Evolutionary conservation across 2,113 vertebrate genomes (phyloP).

Genomic region (Aegypius monachus): DNA sequence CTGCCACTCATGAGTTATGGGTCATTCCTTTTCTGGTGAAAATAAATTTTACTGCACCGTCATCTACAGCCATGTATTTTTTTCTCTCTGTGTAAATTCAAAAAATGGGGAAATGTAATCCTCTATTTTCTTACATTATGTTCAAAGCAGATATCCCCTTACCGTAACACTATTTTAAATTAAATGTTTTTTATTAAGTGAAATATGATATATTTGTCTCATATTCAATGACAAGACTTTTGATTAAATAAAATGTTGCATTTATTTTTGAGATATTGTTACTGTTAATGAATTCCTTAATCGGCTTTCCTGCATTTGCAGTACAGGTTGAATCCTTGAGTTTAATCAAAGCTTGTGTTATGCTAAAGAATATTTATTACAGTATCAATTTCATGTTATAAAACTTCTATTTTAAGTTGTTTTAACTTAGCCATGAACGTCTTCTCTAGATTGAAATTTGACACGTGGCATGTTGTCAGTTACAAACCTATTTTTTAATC

Average conservation of each 20-base stretch:
- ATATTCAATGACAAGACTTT: background rate
- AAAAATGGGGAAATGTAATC: conserved; percentile 41
- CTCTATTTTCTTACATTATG: background rate
- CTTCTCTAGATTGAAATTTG: conserved; percentile 6
- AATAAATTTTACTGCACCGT: conserved; percentile 70
- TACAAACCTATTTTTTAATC: conserved; percentile 14
- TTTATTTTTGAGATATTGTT: conserved; percentile 63
- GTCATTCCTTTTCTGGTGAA: conserved; percentile 74
- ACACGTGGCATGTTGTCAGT: background rate
- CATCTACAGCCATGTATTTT: conserved; percentile 41
- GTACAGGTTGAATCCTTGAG: conserved; percentile 12
- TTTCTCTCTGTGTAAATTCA: conserved; percentile 63
- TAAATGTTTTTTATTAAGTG: background rate
- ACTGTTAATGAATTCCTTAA: conserved; percentile 65
- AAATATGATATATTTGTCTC: background rate
- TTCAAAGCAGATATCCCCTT: background rate
- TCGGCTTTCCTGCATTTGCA: conserved; percentile 37
- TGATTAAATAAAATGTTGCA: conserved; percentile 38
- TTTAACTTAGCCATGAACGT: background rate
- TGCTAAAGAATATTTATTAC: conserved; percentile 21
- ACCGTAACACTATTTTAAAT: background rate
- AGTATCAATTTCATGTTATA: conserved; percentile 16
- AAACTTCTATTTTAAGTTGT: background rate
- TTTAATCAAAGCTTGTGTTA: conserved; percentile 51
- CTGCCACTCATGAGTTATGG: conserved; percentile 76